Base-by-base conservation (phyloP, 2,797 vertebrate species). In the Avahi laniger region DNA sequence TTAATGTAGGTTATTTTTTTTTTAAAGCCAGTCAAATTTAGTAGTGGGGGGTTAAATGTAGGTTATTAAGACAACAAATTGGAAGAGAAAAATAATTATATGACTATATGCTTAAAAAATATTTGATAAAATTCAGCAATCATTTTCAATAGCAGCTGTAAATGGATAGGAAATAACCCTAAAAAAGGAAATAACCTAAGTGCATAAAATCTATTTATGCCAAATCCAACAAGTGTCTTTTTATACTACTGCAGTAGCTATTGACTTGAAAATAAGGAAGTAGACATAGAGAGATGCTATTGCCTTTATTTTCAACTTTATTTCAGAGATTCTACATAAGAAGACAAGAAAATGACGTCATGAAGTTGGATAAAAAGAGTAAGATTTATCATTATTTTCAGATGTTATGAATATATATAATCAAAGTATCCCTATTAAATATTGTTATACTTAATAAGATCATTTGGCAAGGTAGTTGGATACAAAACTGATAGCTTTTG, bases 181-280 rank as follows among this genome's bases (percentile, higher is more conserved):
- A 24, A n/a, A 52, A 76, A 52, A 50, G 20, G n/a, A 78, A 52
- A 35, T 73, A 79, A 79, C 14, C n/a, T 79, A 54, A 35, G n/a
- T 79, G 50, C 12, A 54, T 79, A 54, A 38, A 54, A 54, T 22
- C 18, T 75, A 50, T n/a, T 48, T 30, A 75, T 33, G n/a, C 22
- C 76, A 79, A 10, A 79, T 79, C 24, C 76, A 79, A 54, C 6
- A 54, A 79, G 28, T 38, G n/a, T 79, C 12, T 79, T 79, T 79
- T 79, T 79, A 79, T 15, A 26, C 24, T 59, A 59, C 33, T 17
- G 22, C n/a, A 79, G 33, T 12, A 54, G 13, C 22, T 50, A 79
- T 26, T 79, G 50, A 79, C n/a, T 54, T 79, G n/a, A 89, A 94
- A 94, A 89, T 54, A 92, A 94, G 46, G 35, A 94, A 43, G 41